Evolutionary conservation across 2,797 vertebrate genomes (phyloP).

Genomic region (Anabacerthia variegaticeps): DNA sequence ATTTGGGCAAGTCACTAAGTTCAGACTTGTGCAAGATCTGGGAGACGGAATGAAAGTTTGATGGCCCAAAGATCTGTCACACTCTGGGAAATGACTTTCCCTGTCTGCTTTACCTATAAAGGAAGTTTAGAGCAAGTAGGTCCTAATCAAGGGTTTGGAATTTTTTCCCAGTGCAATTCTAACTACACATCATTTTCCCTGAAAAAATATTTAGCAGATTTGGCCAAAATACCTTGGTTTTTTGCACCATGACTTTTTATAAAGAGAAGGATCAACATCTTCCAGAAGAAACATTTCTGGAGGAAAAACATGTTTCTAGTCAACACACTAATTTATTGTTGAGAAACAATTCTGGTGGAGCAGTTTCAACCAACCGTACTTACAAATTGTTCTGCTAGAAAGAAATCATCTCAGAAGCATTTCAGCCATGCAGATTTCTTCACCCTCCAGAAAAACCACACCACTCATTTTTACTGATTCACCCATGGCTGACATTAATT

Average conservation of each 20-base stretch:
- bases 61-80: not conserved
- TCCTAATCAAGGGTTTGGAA: not conserved
- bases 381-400: constrained; percentile 19
- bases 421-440: constrained; percentile 36
- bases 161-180: not conserved
- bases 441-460: not conserved
- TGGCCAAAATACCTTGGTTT: not conserved
- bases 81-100: not conserved
- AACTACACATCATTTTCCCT: not conserved
- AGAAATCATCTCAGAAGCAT: not conserved
- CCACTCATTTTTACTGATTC: constrained; percentile 10
- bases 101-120: not conserved
- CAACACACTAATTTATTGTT: constrained; percentile 16
- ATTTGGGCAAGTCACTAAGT: not conserved
- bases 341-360: constrained; percentile 8
- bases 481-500: not conserved
- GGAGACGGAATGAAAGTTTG: not conserved
- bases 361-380: constrained; percentile 17
- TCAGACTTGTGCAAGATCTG: not conserved
- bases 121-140: not conserved
- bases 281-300: constrained; percentile 12
- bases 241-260: not conserved
- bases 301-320: constrained; percentile 4
- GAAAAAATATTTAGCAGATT: constrained; percentile 2
- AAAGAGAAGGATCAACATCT: not conserved